Base-by-base conservation (phyloP, 1,140 invertebrate species). In the Bombus consobrinus region DNA sequence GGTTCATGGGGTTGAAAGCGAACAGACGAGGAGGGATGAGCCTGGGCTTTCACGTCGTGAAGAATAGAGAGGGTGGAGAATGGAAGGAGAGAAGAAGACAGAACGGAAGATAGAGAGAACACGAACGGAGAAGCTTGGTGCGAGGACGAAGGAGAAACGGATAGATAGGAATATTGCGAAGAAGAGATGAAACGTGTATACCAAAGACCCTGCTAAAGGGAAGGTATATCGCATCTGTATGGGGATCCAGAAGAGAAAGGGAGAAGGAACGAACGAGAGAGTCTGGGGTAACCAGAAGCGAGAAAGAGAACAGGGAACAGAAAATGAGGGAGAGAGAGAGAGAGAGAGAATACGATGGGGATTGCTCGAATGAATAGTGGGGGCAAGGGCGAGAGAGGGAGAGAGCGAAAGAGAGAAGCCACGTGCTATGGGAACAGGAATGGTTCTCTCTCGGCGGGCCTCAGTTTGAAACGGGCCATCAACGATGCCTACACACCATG, bases 391-490 rank as follows among this genome's bases (percentile, higher is more conserved):
- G 71, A 83, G 75, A 47, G 39, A 88, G 87, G 88, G 88, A 84
- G 85, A 81, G 78, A 86, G 75, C 77, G 88, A 86, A 82, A 91
- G 80, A 84, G 83, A 92, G 88, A 89, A 92, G 90, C 93, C 94
- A 95, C 94, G 94, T 95, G 94, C 92, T 94, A 93, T 94, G 93
- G 93, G 93, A 94, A 94, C 91, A 91, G 93, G 93, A 94, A 93
- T 92, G 91, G 92, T 91, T 92, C 91, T 92, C 92, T 90, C 83
- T 86, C 83, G 89, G 79, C 81, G 91, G 88, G 88, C 88, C 89
- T 94, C 94, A 95, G 94, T 94, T 94, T 91, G 90, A 93, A 94
- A 92, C 94, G 93, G 93, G 92, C 94, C 93, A 94, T 93, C 94
- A 92, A 82, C 91, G 93, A 93, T 93, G 93, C 92, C 93, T 93